These are phyloP conservation scores for Hetaerina titia DNA, from an alignment of 2,888 invertebrate genomes.

Conservation along the genomic window DNA sequence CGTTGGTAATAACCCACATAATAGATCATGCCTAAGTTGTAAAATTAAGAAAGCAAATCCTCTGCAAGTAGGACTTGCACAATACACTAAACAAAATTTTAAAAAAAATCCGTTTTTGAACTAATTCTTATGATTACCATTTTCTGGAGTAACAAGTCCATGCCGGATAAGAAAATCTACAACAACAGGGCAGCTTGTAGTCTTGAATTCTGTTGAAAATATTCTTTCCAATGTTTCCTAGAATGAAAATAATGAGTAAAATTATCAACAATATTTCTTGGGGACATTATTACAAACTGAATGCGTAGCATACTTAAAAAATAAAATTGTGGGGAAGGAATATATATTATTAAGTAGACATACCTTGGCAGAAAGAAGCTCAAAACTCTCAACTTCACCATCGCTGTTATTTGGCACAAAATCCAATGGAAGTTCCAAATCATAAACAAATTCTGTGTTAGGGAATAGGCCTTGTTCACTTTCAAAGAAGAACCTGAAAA, in stretches of 20 bases:
- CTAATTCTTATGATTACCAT: slow-evolving; percentile 81
- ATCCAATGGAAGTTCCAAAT: slow-evolving; percentile 92
- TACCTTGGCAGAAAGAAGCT: slow-evolving; percentile 90
- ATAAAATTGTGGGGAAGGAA: neutral
- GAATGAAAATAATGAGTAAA: slow-evolving; percentile 6
- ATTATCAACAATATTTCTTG: neutral
- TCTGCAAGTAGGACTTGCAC: neutral
- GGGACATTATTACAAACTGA: slow-evolving; percentile 31
- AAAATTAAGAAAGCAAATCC: neutral
- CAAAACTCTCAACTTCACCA: slow-evolving; percentile 96
- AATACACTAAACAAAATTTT: neutral
- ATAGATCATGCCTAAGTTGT: no score
- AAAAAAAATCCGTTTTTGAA: neutral
- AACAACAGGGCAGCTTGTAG: slow-evolving; percentile 94
- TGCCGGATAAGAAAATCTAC: slow-evolving; percentile 95
- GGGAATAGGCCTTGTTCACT: slow-evolving; percentile 96
- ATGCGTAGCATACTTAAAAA: slow-evolving; percentile 49
- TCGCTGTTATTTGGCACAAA: slow-evolving; percentile 96
- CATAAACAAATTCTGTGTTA: slow-evolving; percentile 96
- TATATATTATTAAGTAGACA: slow-evolving; percentile 67
- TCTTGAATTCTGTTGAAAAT: slow-evolving; percentile 92
- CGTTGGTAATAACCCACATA: no score
- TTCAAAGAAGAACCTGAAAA: slow-evolving; percentile 90
- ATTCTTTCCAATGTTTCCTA: slow-evolving; percentile 84
- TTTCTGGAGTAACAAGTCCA: slow-evolving; percentile 92